phyloP scores from a whole-genome alignment of 1,140 invertebrate genomes.

The Brachionus koreanus region DNA sequence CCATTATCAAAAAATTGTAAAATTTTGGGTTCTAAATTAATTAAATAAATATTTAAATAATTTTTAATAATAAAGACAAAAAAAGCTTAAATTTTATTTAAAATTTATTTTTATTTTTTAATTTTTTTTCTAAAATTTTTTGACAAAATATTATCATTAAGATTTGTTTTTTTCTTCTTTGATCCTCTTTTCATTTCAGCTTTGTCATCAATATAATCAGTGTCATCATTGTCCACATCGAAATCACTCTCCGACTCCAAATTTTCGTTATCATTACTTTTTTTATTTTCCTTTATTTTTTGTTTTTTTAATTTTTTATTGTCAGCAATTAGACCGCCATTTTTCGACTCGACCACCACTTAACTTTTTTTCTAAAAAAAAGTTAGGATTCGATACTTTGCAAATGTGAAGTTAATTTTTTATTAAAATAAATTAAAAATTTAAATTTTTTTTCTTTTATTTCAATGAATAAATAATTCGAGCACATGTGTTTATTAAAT shows the following conservation, averaged over 20 bases:
- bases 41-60: too few relatives aligned
- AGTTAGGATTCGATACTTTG: too few relatives aligned
- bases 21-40: too few relatives aligned
- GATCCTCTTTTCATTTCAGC: background rate
- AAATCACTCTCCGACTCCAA: background rate
- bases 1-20: too few relatives aligned
- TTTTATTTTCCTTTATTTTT: background rate
- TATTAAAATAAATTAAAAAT: background rate
- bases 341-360: background rate
- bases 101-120: background rate
- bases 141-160: slow-evolving; percentile 15
- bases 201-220: slow-evolving; percentile 24
- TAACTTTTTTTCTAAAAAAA: too few relatives aligned
- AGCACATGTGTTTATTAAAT: slow-evolving; percentile 5
- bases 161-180: background rate
- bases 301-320: slow-evolving; percentile 34
- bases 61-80: too few relatives aligned
- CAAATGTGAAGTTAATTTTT: background rate
- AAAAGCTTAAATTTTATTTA: background rate
- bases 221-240: background rate
- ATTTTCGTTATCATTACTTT: background rate
- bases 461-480: background rate
- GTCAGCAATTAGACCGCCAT: background rate
- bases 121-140: slow-evolving; percentile 16
- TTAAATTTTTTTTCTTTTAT: background rate